Evolutionary conservation across 2,888 invertebrate species (phyloP).

Genomic region (Sinohyriopsis cumingii): DNA sequence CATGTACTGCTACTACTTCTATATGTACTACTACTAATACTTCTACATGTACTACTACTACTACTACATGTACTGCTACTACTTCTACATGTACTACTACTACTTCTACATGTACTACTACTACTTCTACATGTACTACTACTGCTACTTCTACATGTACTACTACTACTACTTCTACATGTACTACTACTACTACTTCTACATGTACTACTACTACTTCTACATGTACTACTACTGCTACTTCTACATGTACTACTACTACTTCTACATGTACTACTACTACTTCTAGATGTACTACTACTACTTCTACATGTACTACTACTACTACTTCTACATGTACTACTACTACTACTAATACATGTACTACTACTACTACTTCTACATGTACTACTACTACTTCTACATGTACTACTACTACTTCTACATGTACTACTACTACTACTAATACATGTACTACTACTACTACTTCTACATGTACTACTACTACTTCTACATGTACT

Average conservation of each 20-base stretch:
- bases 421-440: constrained; percentile 6
- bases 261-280: constrained; percentile 4
- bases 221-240: constrained; percentile 6
- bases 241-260: constrained; percentile 4
- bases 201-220: background rate
- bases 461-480: constrained; percentile 13
- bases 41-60: constrained; percentile 4
- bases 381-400: constrained; percentile 2
- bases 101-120: background rate
- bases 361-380: constrained; percentile 3
- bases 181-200: constrained; percentile 6
- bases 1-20: no score
- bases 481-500: constrained; percentile 6
- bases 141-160: constrained; percentile 6
- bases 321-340: constrained; percentile 2
- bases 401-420: constrained; percentile 7
- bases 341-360: constrained; percentile 7
- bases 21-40: constrained; percentile 5
- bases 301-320: constrained; percentile 5
- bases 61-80: no score
- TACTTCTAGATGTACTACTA: constrained; percentile 5
- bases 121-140: constrained; percentile 5
- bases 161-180: constrained; percentile 6
- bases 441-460: constrained; percentile 9
- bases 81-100: constrained; percentile 6